These are phyloP conservation scores for Syngnathus floridae DNA, from an alignment of 2,113 vertebrate species.

Conservation along the genomic window DNA sequence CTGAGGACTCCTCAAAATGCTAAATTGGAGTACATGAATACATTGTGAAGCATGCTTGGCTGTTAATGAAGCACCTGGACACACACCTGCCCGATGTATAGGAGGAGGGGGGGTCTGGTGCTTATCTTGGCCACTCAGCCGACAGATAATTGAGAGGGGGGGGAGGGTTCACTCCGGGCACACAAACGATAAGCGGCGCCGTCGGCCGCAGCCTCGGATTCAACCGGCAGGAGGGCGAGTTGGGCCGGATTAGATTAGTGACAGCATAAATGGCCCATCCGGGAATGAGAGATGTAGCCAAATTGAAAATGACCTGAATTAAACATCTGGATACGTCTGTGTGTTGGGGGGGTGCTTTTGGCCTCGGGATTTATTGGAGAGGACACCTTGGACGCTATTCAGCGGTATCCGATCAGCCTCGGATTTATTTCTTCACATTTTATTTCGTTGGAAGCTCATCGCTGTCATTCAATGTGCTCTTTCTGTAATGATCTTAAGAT, in stretches of 20 bases:
- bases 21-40: conserved; percentile 19
- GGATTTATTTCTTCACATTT: neutral
- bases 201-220: conserved; percentile 24
- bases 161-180: conserved; percentile 21
- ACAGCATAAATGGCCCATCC: conserved; percentile 48
- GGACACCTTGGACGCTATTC: neutral
- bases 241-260: conserved; percentile 55
- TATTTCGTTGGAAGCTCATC: too few relatives aligned
- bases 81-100: conserved; percentile 24
- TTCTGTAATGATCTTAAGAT: too few relatives aligned
- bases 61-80: conserved; percentile 36
- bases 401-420: neutral
- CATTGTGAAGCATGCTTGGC: neutral
- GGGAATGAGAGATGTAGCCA: conserved; percentile 35
- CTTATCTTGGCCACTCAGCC: conserved; percentile 47
- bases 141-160: conserved; percentile 31
- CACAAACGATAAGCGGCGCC: conserved; percentile 35
- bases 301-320: conserved; percentile 51
- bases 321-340: conserved; percentile 38
- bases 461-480: too few relatives aligned
- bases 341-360: conserved; percentile 16
- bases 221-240: conserved; percentile 21
- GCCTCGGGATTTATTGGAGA: conserved; percentile 9
- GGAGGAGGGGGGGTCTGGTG: neutral
- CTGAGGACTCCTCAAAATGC: conserved; percentile 23